Conservation (phyloP, 2,113 vertebrate genomes). For the Halcyon senegalensis region DNA sequence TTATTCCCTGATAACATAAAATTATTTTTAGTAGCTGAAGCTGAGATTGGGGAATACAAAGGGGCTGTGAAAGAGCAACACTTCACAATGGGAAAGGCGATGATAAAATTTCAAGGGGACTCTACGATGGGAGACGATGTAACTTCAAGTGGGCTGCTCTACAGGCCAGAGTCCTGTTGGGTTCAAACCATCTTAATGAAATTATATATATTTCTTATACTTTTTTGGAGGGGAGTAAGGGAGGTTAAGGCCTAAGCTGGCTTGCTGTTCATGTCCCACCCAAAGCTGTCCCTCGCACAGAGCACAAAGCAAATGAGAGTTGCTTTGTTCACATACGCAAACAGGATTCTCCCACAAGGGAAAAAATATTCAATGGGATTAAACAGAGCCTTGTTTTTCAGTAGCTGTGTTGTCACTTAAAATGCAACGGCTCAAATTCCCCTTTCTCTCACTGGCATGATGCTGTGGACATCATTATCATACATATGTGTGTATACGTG, state of each 20-base stretch:
- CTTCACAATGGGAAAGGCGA: accelerated
- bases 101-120: background rate
- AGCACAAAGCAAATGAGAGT: background rate
- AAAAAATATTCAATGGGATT: background rate
- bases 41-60: background rate
- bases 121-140: background rate
- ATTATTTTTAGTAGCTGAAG: background rate
- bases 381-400: background rate
- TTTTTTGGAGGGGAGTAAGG: background rate
- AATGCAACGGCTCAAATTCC: background rate
- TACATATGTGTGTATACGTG: accelerated
- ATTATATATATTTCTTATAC: background rate
- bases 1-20: background rate
- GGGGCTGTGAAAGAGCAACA: background rate
- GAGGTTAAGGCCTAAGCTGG: background rate
- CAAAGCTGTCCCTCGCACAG: background rate
- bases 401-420: background rate
- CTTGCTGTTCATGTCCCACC: background rate
- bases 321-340: accelerated
- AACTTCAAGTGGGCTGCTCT: background rate
- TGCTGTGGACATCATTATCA: background rate
- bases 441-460: background rate
- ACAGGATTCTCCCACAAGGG: background rate
- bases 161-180: background rate
- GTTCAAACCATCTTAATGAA: background rate